Conservation (phyloP, 2,797 vertebrate species). For the Falco rusticolus region DNA sequence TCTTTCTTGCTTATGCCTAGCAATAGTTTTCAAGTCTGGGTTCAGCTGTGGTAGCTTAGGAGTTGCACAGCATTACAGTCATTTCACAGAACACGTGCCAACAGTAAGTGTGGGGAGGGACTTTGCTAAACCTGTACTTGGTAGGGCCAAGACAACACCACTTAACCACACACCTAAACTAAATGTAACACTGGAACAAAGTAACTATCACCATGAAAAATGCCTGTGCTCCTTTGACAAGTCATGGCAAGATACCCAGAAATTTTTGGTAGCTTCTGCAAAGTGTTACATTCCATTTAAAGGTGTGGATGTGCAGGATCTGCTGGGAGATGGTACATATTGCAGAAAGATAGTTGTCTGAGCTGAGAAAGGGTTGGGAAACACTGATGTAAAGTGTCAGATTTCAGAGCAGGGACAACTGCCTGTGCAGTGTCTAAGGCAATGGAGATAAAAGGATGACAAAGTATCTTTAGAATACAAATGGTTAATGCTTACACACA, state of each 20-base stretch:
- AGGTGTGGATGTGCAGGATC: slow-evolving; percentile 16
- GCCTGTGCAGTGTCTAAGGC: neutral
- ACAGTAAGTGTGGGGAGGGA: neutral
- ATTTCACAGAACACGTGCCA: neutral
- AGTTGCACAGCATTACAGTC: neutral
- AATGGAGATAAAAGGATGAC: neutral
- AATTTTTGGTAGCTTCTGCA: neutral
- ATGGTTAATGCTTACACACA: neutral
- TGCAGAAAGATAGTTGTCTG: neutral
- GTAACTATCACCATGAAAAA: neutral
- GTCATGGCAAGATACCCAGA: neutral
- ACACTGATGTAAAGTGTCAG: neutral
- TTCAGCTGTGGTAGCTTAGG: neutral
- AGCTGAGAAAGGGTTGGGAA: neutral
- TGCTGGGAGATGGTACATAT: neutral
- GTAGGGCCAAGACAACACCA: neutral
- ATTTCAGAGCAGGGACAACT: neutral
- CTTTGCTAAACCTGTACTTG: neutral
- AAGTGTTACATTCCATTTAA: slow-evolving; percentile 16
- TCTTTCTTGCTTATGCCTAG: neutral
- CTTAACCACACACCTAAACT: neutral
- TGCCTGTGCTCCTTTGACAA: neutral
- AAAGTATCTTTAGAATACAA: neutral
- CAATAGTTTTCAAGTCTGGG: neutral
- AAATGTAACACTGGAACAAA: neutral